Conservation (phyloP, 2,888 invertebrate genomes). For the Drosophila peninsularis region DNA sequence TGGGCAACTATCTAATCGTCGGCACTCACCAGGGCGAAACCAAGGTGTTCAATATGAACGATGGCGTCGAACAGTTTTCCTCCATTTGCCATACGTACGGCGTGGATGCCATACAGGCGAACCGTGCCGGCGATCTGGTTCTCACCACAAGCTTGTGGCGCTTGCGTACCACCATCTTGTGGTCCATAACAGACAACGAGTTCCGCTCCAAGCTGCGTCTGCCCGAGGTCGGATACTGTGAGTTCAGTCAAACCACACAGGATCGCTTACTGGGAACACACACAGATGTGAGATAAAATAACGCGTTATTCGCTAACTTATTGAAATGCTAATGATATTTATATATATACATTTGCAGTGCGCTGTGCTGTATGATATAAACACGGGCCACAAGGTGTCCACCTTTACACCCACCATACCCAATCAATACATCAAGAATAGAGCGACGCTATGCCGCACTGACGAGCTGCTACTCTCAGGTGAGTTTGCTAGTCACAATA, state of each 20-base stretch:
- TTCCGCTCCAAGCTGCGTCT: conserved; percentile 88
- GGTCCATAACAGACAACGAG: conserved; percentile 83
- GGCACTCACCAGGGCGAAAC: conserved; percentile 97
- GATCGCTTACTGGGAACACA: conserved; percentile 96
- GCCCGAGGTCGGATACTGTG: conserved; percentile 94
- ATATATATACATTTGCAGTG: conserved; percentile 59
- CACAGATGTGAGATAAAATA: conserved; percentile 86
- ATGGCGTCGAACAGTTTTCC: conserved; percentile 91
- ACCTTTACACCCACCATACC: conserved; percentile 92
- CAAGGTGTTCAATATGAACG: conserved; percentile 93
- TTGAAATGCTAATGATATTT: not conserved
- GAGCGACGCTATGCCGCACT: conserved; percentile 96
- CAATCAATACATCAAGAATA: conserved; percentile 96
- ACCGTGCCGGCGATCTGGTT: conserved; percentile 90
- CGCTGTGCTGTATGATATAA: conserved; percentile 92
- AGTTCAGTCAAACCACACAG: conserved; percentile 94
- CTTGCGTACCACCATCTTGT: conserved; percentile 88
- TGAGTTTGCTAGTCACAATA: conserved; percentile 57
- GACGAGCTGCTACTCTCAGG: conserved; percentile 96
- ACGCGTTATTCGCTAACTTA: too few species aligned
- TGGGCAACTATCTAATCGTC: conserved; percentile 87
- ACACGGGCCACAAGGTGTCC: conserved; percentile 90
- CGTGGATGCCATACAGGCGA: conserved; percentile 91
- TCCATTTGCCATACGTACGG: conserved; percentile 94
- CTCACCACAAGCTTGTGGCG: conserved; percentile 95